A percentile compares a stretch with the other conserved stretches of the same genome.
Evolutionary conservation across 2,888 invertebrate genomes (phyloP).

Genomic region (Plebejus anna): DNA sequence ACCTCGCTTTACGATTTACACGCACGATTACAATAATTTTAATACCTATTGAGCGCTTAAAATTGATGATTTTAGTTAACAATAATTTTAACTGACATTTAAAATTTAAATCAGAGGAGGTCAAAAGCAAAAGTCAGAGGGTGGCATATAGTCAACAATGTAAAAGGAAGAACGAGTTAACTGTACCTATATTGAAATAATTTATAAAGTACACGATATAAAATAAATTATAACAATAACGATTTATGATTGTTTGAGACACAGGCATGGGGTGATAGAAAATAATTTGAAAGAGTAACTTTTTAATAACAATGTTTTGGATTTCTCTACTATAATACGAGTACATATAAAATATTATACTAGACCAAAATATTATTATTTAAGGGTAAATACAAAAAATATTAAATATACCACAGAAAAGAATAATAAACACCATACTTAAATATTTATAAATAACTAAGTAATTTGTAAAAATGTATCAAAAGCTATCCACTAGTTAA

Average conservation of each 20-base stretch:
- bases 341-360: too few species aligned
- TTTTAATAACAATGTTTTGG: neutral
- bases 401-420: neutral
- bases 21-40: neutral
- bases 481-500: neutral
- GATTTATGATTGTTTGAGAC: neutral
- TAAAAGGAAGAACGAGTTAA: neutral
- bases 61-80: neutral
- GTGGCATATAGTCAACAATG: neutral
- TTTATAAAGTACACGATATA: neutral
- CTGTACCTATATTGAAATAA: neutral
- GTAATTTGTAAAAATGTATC: neutral
- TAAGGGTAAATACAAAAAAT: neutral
- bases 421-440: constrained; percentile 1
- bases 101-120: neutral
- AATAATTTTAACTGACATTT: neutral
- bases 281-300: neutral
- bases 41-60: neutral
- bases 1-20: constrained; percentile 1
- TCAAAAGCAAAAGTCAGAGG: neutral
- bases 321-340: too few species aligned
- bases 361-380: too few species aligned
- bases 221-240: neutral
- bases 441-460: neutral
- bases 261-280: neutral